Conservation (phyloP, 2,888 invertebrate species). For the Lasioglossum leucozonium region DNA sequence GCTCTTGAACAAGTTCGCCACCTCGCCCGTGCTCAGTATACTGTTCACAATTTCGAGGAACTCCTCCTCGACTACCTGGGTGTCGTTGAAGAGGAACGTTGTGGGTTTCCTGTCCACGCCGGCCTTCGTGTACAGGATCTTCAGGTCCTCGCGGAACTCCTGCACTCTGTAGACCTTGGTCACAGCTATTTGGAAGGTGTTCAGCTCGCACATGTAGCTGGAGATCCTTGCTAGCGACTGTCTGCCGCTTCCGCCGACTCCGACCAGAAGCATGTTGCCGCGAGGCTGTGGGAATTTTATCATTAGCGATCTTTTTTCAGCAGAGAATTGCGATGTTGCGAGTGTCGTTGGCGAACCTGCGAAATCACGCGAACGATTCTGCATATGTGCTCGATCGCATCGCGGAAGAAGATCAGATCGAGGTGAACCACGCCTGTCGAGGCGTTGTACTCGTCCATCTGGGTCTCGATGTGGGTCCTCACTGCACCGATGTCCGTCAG, state of each 20-base stretch:
- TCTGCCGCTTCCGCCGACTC: conserved; percentile 94
- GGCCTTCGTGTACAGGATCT: conserved; percentile 89
- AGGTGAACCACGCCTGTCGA: conserved; percentile 91
- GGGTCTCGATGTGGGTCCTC: conserved; percentile 86
- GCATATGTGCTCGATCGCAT: conserved; percentile 94
- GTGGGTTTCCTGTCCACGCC: conserved; percentile 92
- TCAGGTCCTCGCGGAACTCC: conserved; percentile 94
- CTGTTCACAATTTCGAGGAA: conserved; percentile 96
- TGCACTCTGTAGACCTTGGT: conserved; percentile 90
- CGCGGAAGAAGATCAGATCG: conserved; percentile 93
- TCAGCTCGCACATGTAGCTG: conserved; percentile 92
- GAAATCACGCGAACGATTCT: conserved; percentile 93
- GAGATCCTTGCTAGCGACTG: conserved; percentile 92
- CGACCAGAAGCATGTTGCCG: conserved; percentile 93
- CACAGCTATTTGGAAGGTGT: conserved; percentile 91
- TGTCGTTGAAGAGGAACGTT: conserved; percentile 94
- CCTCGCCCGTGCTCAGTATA: conserved; percentile 94
- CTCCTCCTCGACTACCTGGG: conserved; percentile 92
- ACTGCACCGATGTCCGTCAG: conserved; percentile 88
- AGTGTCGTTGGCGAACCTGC: conserved; percentile 82
- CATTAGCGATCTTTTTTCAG: neutral
- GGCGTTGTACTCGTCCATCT: conserved; percentile 92
- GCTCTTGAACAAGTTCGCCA: conserved; percentile 93
- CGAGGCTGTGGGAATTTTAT: conserved; percentile 86
- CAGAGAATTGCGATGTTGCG: neutral